Conservation (phyloP, 1,140 invertebrate genomes). For the Drosophila lini region DNA sequence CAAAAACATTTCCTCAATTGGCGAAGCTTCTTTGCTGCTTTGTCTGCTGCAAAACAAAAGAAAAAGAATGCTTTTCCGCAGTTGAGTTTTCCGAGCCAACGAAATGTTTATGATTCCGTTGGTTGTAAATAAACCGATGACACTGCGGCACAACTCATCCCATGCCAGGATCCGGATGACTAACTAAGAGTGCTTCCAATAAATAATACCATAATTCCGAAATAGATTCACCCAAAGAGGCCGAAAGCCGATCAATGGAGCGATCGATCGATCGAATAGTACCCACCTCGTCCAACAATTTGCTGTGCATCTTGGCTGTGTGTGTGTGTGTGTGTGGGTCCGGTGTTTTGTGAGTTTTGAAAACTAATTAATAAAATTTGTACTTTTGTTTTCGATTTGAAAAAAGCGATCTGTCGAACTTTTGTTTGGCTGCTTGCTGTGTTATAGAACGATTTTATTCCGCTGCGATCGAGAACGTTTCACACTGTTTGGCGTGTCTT, state of each 20-base stretch:
- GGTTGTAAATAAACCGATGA: constrained; percentile 70
- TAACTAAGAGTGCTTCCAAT: constrained; percentile 50
- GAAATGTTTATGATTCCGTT: constrained; percentile 59
- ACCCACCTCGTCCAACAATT: constrained; percentile 80
- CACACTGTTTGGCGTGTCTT: constrained; percentile 68
- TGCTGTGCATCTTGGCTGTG: constrained; percentile 74
- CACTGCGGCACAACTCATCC: constrained; percentile 25
- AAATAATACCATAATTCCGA: constrained; percentile 33
- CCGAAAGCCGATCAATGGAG: constrained; percentile 1
- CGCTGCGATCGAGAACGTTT: constrained; percentile 40
- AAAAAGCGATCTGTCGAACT: constrained; percentile 17
- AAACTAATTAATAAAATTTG: constrained; percentile 43
- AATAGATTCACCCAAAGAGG: constrained; percentile 40
- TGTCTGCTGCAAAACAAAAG: constrained; percentile 39
- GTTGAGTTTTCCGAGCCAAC: constrained; percentile 27
- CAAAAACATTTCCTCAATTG: constrained; percentile 58
- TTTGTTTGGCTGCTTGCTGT: constrained; percentile 24
- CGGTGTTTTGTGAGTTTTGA: constrained; percentile 7
- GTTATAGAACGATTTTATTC: constrained; percentile 1
- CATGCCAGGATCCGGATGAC: constrained; percentile 41
- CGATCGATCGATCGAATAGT: constrained; percentile 16
- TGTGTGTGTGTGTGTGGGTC: constrained; percentile 11
- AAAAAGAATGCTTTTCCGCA: constrained; percentile 54
- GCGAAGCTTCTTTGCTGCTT: constrained; percentile 4
- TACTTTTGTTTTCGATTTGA: constrained; percentile 31